phyloP scores from a whole-genome alignment of 2,797 vertebrate species.

The Clarias fuscus region DNA sequence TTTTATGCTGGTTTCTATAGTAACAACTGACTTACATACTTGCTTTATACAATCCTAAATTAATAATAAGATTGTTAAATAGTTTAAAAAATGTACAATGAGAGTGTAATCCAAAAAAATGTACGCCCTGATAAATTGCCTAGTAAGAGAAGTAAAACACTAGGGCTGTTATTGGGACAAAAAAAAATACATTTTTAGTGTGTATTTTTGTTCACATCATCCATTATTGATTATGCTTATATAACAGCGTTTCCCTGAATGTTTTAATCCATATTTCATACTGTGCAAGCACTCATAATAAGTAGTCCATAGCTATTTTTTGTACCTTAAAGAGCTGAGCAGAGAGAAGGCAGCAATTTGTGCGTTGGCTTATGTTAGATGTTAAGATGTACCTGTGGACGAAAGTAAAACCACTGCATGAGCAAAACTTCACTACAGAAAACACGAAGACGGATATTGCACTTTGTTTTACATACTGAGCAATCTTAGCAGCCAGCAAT shows the following conservation, averaged over 20 bases:
- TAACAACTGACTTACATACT: background rate
- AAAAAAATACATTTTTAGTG: too few relatives aligned
- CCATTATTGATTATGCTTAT: background rate
- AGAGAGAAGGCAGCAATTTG: conserved; percentile 84
- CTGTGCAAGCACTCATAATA: background rate
- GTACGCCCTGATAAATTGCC: background rate
- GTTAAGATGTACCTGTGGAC: conserved; percentile 78
- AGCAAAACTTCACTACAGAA: background rate
- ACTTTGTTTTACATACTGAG: conserved; percentile 80
- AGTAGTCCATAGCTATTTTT: background rate
- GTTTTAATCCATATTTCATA: background rate
- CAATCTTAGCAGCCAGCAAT: conserved; percentile 87
- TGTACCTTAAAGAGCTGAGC: conserved; percentile 91
- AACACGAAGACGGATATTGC: background rate
- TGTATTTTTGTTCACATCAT: background rate
- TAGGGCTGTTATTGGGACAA: background rate
- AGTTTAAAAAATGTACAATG: background rate
- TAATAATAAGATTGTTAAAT: too few relatives aligned
- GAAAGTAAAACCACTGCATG: conserved; percentile 38
- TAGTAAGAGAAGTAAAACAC: background rate
- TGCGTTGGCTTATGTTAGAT: conserved; percentile 76
- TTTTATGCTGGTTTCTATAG: background rate
- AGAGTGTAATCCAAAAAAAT: too few relatives aligned
- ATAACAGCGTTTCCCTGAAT: background rate
- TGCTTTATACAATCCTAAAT: background rate